These are phyloP conservation scores for Ditylenchus weischeri DNA, from an alignment of 2,888 invertebrate genomes.

Conservation along the genomic window DNA sequence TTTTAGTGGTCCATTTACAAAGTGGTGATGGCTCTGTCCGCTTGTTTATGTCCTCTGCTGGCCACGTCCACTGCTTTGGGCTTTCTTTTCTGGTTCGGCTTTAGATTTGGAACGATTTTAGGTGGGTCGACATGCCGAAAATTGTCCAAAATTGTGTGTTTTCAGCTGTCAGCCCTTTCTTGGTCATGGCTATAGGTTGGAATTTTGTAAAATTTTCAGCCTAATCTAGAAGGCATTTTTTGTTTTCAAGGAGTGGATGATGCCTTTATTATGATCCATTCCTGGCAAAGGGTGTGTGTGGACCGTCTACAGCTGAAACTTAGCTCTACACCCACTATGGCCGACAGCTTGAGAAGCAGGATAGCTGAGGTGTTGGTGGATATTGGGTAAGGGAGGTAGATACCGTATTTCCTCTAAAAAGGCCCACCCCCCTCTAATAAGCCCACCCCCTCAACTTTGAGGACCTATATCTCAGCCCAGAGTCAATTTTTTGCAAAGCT, in stretches of 20 bases:
- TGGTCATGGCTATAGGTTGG: constrained; percentile 51
- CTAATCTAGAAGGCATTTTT: constrained; percentile 3
- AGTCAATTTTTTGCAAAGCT: no score
- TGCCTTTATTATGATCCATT: constrained; percentile 52
- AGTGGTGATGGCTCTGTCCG: constrained; percentile 43
- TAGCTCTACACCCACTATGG: neutral
- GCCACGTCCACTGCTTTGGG: constrained; percentile 52
- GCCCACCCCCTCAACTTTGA: no score
- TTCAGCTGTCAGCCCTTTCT: constrained; percentile 36
- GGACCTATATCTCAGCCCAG: no score
- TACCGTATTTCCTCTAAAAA: no score
- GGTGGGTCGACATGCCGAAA: constrained; percentile 21
- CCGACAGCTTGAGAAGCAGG: constrained; percentile 62
- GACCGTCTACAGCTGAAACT: constrained; percentile 13
- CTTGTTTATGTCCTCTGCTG: constrained; percentile 49
- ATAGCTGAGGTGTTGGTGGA: constrained; percentile 84
- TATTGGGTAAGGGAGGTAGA: constrained; percentile 64
- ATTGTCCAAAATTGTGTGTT: neutral
- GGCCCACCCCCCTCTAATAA: no score
- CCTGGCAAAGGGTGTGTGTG: constrained; percentile 42
- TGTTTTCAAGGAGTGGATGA: constrained; percentile 52
- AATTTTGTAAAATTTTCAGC: neutral
- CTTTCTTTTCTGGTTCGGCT: constrained; percentile 48
- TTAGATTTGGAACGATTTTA: constrained; percentile 54
- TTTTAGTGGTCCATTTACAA: constrained; percentile 41